Conservation (phyloP, 2,888 invertebrate species). For the Latheticus oryzae region DNA sequence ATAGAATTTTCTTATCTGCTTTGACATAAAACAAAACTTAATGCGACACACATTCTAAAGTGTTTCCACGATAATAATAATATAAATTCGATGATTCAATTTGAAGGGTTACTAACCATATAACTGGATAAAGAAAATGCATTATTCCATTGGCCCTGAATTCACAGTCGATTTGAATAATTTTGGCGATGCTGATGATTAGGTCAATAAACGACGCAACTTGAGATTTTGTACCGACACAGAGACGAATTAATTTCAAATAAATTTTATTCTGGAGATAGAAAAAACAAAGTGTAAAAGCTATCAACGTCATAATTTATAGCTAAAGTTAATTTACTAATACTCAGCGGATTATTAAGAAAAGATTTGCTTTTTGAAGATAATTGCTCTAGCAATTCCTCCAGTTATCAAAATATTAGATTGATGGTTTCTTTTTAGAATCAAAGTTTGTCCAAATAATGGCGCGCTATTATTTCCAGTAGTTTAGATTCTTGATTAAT, state of each 20-base stretch:
- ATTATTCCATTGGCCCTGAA: conserved; percentile 34
- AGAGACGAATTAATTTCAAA: background rate
- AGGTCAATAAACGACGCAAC: conserved; percentile 33
- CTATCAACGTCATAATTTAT: too few relatives aligned
- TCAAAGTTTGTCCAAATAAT: too few relatives aligned
- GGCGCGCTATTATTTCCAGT: too few relatives aligned
- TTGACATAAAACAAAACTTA: background rate
- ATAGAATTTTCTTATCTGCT: conserved; percentile 2
- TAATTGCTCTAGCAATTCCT: too few relatives aligned
- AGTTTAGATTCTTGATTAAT: too few relatives aligned
- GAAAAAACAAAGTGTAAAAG: too few relatives aligned
- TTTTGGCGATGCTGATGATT: conserved; percentile 30
- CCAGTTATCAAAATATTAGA: too few relatives aligned
- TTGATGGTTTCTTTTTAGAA: too few relatives aligned
- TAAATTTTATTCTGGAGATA: background rate
- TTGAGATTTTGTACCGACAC: conserved; percentile 15
- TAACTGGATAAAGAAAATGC: conserved; percentile 28
- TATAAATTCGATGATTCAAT: conserved; percentile 10
- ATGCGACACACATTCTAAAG: conserved; percentile 15
- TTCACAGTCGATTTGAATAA: conserved; percentile 29
- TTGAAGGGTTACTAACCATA: conserved; percentile 34
- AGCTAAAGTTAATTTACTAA: too few relatives aligned
- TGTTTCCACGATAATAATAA: conserved; percentile 6
- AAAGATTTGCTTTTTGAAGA: too few relatives aligned
- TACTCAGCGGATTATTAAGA: too few relatives aligned